Evolutionary conservation across 2,888 invertebrate genomes (phyloP), one percentile per base, ranked within the genome.

Genomic region (Ormia ochracea): DNA sequence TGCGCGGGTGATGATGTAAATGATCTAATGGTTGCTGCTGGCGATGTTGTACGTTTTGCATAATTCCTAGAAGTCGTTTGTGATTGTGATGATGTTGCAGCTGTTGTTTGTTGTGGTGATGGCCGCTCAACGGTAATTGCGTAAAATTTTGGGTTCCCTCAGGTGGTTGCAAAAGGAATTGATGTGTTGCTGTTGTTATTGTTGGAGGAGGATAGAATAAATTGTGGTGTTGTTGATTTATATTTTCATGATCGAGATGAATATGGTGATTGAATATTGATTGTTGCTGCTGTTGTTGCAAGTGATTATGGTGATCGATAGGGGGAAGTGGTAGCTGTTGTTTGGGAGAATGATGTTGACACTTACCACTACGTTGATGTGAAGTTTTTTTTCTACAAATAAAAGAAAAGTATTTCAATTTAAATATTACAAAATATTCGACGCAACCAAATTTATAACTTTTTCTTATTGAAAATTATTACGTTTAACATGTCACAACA

Each of bases 301-400:
- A 75, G 33, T 80, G 70, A 81, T 79, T 82, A 65, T 82, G 83
- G 75, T 83, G 84, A 81, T 84, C 82, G 82, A 84, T 82, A 83
- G 84, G 81, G 79, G 85, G 83, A 83, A 83, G 83, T 81, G 84
- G 82, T 83, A 83, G 84, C 80, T 83, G 84, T 78, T 84, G 83
- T 84, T 85, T 84, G 74, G 81, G 69, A 70, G 82, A 78, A 78
- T 81, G 81, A 74, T 78, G 83, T 61, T 83, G 83, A 84, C 85
- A 88, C 89, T 89, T 86, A 89, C 89, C 89, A 84, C 89, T 89
- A 81, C 90, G 87, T 85, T 89, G 88, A 83, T 89, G 89, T 69
- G 89, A 86, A 75, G 89, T 86, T 84, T 89, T 89, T 85, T 89
- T 89, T 86, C 89, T 87, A 83, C 9, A 85, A 83, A 43, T 26